Evolutionary conservation across 2,888 invertebrate species (phyloP).

Genomic region (Melikaiella ostensackeni): DNA sequence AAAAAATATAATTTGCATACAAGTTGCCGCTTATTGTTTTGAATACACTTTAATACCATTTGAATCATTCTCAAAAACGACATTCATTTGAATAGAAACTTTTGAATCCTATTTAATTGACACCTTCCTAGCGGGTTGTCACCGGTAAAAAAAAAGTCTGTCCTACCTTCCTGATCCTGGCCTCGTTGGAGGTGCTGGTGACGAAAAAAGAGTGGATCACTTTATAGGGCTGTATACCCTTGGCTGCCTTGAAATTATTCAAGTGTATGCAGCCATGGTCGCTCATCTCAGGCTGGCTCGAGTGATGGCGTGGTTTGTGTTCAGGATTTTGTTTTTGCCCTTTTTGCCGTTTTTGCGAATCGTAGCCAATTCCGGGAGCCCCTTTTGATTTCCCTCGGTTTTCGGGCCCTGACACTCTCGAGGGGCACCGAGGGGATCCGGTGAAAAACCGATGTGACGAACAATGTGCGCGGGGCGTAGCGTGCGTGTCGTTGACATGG

Average conservation of each 20-base stretch:
- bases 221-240: constrained; percentile 86
- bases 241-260: constrained; percentile 87
- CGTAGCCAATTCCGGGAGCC: background rate
- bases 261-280: constrained; percentile 88
- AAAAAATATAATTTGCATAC: background rate
- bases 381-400: constrained; percentile 17
- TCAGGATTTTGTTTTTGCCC: constrained; percentile 25
- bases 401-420: constrained; percentile 10
- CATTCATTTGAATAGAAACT: too few relatives aligned
- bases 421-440: constrained; percentile 57
- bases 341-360: constrained; percentile 29
- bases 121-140: too few relatives aligned
- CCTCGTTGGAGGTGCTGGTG: constrained; percentile 88
- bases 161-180: constrained; percentile 89
- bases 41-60: too few relatives aligned
- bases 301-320: constrained; percentile 48
- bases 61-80: too few relatives aligned
- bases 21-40: too few relatives aligned
- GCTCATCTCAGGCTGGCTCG: constrained; percentile 77
- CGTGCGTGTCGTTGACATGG: constrained; percentile 70
- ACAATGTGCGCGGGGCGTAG: constrained; percentile 64
- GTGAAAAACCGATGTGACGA: constrained; percentile 50
- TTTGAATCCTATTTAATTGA: too few relatives aligned
- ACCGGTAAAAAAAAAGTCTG: constrained; percentile 48
- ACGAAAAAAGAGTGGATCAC: constrained; percentile 93